Conservation (phyloP, 1,140 invertebrate genomes). For the Drosophila ficusphila region DNA sequence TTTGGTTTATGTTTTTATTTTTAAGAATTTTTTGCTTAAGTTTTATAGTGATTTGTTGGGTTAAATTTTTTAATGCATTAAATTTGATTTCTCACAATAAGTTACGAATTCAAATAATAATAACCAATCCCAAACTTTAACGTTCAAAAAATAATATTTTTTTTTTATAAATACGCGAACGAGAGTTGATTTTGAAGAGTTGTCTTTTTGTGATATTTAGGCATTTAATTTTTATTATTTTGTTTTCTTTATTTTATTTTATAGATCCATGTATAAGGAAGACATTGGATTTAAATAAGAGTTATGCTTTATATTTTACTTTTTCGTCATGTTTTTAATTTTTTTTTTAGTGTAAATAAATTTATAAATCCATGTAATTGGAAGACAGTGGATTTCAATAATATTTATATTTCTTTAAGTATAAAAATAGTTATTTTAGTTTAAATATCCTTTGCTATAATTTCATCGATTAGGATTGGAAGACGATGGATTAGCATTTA, state of each 20-base stretch:
- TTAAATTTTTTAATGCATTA: background rate
- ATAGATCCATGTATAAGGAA: background rate
- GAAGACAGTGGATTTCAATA: constrained; percentile 27
- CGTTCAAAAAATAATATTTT: no score
- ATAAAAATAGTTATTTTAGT: constrained; percentile 52
- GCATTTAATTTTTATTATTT: background rate
- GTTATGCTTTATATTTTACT: background rate
- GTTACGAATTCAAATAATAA: no score
- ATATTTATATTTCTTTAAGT: constrained; percentile 18
- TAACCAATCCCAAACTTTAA: no score
- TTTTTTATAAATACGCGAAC: no score
- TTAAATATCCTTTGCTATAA: background rate
- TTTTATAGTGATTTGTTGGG: background rate
- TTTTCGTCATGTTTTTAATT: background rate
- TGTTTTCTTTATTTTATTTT: background rate
- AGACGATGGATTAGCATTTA: constrained; percentile 62
- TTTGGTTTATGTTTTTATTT: background rate
- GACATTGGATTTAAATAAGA: background rate
- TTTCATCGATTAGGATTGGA: constrained; percentile 48
- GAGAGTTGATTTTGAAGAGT: background rate
- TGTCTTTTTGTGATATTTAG: no score
- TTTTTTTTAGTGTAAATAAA: constrained; percentile 11
- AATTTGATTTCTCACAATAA: constrained; percentile 4
- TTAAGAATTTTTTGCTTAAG: constrained; percentile 4
- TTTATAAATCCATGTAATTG: constrained; percentile 29